Base-by-base conservation (phyloP, 2,113 vertebrate species). In the Athene cunicularia region DNA sequence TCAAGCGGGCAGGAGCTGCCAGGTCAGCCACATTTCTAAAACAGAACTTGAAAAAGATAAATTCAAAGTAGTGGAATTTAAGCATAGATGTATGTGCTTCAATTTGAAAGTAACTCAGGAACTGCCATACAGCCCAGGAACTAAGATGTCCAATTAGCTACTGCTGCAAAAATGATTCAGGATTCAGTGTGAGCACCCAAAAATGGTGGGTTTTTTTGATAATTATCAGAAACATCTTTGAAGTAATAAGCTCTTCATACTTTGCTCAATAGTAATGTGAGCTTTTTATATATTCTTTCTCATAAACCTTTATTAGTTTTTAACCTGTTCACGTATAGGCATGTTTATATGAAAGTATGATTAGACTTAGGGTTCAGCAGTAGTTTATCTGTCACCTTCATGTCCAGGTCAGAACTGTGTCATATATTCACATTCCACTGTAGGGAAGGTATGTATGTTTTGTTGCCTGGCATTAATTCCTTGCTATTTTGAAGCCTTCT, bases 21-120 rank as follows among this genome's bases (percentile, higher is more conserved):
- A 90, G 95, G 94, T 97, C 93, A 95, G 68, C 72, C 75, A 62
- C 85, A 94, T 96, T 96, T 92, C 74, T 95, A 55, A 95, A 95
- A 93, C 58, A 82, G 80, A 88, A 94, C 92, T 95, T 96, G 90
- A 94, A 94, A 97, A 94, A 94, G 80, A 77, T 90, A 87, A 88
- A 97, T 91, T 94, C 91, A 97, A 95, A 97, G 91, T 37, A 63
- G 33, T 83, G 49, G 85, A 96, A 80, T 90, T 95, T 95, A 94
- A 94, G 32, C 84, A 85, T 32, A 91, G 80, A 84, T 64, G 1
- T 93, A 93, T 93, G 39, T 93, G 72, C 37, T 86, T 50, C 60
- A 94, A 70, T 93, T 95, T 91, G 23, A 67, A 95, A 96, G 84
- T 76, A 95, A 52, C 43, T 95, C 75, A 84, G 63, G 35, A 90